Base-by-base conservation (phyloP, 2,888 invertebrate species). In the Galerucella nymphaeae region DNA sequence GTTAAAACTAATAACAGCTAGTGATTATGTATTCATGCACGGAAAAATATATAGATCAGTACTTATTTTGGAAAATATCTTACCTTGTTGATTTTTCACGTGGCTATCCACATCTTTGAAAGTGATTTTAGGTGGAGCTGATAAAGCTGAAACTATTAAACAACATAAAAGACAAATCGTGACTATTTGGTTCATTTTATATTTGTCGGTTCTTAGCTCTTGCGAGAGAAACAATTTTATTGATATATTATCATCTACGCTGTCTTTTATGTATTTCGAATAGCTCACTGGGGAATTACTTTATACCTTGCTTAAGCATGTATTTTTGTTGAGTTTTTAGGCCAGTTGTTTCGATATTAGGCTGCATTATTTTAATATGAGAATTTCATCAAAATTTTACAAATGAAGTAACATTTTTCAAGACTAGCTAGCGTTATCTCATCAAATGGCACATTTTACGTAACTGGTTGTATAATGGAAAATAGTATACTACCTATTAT, bases 21-120 rank as follows among this genome's bases (percentile, higher is more conserved):
- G 30, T 8, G 8, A 30, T 30, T 30, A 30, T 30, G 30, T 30
- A 8, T 30, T 30, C 1, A 1, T 30, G 0, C n/a, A n/a, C n/a
- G 8, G 8, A 30, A 30, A 23, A 8, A 30, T 30, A 5, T 8
- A 30, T 30, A 5, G 8, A 8, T 30, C 8, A 30, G 8, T 8
- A 30, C 30, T 30, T 30, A 30, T 30, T 45, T 13, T 58, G 23
- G 38, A 58, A n/a, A 58, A 20, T 58, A 13, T 1, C 30, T 61
- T 41, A 61, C 61, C 41, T 30, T 61, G 61, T 61, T 61, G 61
- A 41, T 30, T 61, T 61, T 61, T 61, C 30, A 61, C 61, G 10
- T 61, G 61, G 11, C 10, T 23, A 10, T 61, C 16, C 4, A 61
- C 41, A 41, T 61, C 61, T 38, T 61, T 13, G 4, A 61, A 61